Base-by-base conservation (phyloP, 1,140 invertebrate genomes). In the Aradophagus sp. region DNA sequence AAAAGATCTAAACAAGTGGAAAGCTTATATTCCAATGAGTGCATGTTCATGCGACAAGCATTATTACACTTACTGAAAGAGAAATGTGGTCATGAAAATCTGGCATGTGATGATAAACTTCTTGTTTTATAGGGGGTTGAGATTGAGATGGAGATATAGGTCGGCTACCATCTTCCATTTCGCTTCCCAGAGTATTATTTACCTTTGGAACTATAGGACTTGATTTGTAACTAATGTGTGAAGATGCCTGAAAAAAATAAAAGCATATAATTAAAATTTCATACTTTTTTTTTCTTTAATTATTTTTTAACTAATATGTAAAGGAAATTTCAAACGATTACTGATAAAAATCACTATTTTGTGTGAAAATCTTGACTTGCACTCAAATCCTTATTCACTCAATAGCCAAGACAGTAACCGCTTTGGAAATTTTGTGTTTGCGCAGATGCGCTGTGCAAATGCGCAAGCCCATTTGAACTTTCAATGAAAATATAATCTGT, bases 61-160 rank as follows among this genome's bases (percentile, higher is more conserved):
- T 59, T 52, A 42, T 67, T 53, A 68, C 71, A 79, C 84, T 85
- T 79, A 86, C 84, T 74, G 82, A 79, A 58, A 86, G 76, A 69
- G 84, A 83, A 65, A 86, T 81, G 74, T 85, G 83, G 77, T 86
- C 83, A 75, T 85, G 84, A 75, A 85, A 86, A 69, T 87, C 84
- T 73, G 83, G 74, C 76, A 85, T 82, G 41, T 85, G 84, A 73
- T 84, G 84, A 48, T 86, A 84, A 78, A 88, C 78, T 77, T 91
- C 90, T 82, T 90, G 90, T 81, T 91, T 90, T 83, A 90, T 89
- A 76, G 88, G 81, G 77, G 87, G 80, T 78, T 86, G 87, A 67
- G 86, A 77, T 72, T 87, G 88, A 80, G 87, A 87, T 70, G 83
- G 86, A 72, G 86, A 84, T 80, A 86, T 86, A 52, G 86, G 85